A percentile compares a stretch with the other conserved stretches of the same genome.
Evolutionary conservation across 1,140 invertebrate genomes (phyloP).

Genomic region (Drosophila miranda): DNA sequence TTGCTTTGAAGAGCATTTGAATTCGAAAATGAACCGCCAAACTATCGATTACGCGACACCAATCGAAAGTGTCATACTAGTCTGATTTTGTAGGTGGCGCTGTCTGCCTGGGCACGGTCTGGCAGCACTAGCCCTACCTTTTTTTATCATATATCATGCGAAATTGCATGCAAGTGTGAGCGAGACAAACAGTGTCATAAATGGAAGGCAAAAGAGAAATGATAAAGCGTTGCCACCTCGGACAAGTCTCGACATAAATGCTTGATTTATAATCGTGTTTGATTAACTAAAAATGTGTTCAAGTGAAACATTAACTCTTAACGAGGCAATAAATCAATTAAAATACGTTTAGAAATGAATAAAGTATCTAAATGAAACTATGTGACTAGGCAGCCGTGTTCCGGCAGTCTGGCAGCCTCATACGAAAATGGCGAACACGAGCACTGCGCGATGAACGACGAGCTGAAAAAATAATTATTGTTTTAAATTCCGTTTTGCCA

Average conservation of each 20-base stretch:
- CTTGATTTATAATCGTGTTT: neutral
- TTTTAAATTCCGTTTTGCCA: conserved; percentile 81
- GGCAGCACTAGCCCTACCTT: conserved; percentile 4
- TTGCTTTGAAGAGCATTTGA: neutral
- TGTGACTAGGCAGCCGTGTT: conserved; percentile 1
- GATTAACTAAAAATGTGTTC: neutral
- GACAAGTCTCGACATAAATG: neutral
- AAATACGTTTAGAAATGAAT: neutral
- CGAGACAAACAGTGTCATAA: conserved; percentile 21
- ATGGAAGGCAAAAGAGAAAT: conserved; percentile 16
- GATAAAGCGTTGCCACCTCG: conserved; percentile 41
- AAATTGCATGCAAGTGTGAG: conserved; percentile 20
- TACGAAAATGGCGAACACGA: conserved; percentile 80
- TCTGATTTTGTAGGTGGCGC: conserved; percentile 17
- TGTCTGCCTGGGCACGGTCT: neutral
- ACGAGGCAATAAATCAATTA: neutral
- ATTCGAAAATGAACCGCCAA: conserved; percentile 20
- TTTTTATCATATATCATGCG: too few species aligned
- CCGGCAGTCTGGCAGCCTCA: conserved; percentile 44
- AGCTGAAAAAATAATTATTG: conserved; percentile 81
- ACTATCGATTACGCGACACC: conserved; percentile 1
- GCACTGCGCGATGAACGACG: conserved; percentile 76
- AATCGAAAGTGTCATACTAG: conserved; percentile 10
- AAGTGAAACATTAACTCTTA: neutral
- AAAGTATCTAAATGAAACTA: neutral